Base-by-base conservation (phyloP, 2,888 invertebrate genomes). In the Seladonia tumulorum region DNA sequence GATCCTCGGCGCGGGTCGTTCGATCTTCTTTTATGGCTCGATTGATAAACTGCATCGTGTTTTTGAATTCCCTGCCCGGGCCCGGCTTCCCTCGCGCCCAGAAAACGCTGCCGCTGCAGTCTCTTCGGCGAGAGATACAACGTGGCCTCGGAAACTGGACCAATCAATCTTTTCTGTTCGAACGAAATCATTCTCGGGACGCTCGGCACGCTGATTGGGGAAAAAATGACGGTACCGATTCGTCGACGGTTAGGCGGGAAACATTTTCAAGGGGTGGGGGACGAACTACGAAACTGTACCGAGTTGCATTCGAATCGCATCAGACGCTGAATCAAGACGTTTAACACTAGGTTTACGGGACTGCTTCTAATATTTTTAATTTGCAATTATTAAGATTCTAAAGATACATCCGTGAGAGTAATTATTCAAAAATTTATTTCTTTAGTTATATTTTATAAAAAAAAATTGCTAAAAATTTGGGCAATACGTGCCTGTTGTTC, bases 271-370 rank as follows among this genome's bases (percentile, higher is more conserved):
- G 75, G 35, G 57, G 3, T 0, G 25, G n/a, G 68, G 35, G 66
- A 22, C 72, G 53, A 76, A 78, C 63, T 72, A 25, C 35, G 63
- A 84, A 72, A 45, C 42, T 22, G 45, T 53, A 14, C 25, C n/a
- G 75, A 42, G 73, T 25, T 39, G 39, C 53, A 57, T 77, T 60
- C 53, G 74, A 74, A 83, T 80, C 70, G 79, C 49, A 68, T 70
- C 83, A 49, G 53, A 76, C 53, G 85, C 76, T 75, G 70, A 74
- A 83, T 39, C 70, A 83, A 80, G 74, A 76, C 76, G 78, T 74
- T 84, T 84, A n/a, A n/a, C n/a, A n/a, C n/a, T n/a, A n/a, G n/a
- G n/a, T n/a, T n/a, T n/a, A n/a, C n/a, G n/a, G n/a, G n/a, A n/a
- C n/a, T n/a, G n/a, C n/a, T n/a, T n/a, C n/a, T n/a, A n/a, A n/a